A percentile compares a stretch with the other conserved stretches of the same genome.
Conservation (phyloP, 2,797 vertebrate species). For the Halcyon leucocephala region DNA sequence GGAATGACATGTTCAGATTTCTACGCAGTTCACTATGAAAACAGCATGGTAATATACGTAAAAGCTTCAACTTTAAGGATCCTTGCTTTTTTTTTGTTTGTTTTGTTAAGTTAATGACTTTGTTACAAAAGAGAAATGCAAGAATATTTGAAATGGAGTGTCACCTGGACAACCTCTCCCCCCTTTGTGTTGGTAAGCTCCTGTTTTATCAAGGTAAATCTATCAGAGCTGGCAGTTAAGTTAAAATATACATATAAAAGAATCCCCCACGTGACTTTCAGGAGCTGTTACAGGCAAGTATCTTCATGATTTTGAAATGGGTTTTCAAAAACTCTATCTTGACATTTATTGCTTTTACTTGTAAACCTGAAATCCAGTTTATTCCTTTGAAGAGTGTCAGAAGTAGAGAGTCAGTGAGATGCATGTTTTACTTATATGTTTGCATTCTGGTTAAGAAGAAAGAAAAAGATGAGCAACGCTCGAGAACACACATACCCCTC, state of each 20-base stretch:
- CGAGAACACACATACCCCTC: not conserved
- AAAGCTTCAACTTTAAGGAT: conserved; percentile 45
- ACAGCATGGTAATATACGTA: conserved; percentile 55
- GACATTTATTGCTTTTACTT: conserved; percentile 64
- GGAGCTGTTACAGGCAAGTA: conserved; percentile 15
- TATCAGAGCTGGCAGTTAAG: conserved; percentile 33
- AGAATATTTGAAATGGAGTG: conserved; percentile 18
- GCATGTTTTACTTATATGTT: conserved; percentile 2
- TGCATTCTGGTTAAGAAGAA: conserved; percentile 42
- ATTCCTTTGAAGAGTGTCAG: conserved; percentile 27
- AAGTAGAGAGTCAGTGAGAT: not conserved
- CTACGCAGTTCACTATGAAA: conserved; percentile 11
- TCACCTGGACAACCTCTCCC: conserved; percentile 12
- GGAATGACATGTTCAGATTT: conserved; percentile 52
- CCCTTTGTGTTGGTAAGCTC: not conserved
- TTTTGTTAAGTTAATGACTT: conserved; percentile 13
- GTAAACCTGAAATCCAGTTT: conserved; percentile 64
- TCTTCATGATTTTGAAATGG: conserved; percentile 44
- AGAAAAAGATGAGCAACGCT: not conserved
- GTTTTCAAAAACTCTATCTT: conserved; percentile 26
- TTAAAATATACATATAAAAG: conserved; percentile 41
- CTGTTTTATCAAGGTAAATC: conserved; percentile 5
- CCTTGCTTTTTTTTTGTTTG: not conserved
- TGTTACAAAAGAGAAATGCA: conserved; percentile 41
- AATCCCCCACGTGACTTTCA: conserved; percentile 6